Evolutionary conservation across 2,113 vertebrate genomes (phyloP).

Genomic region (Chaetura pelagica): DNA sequence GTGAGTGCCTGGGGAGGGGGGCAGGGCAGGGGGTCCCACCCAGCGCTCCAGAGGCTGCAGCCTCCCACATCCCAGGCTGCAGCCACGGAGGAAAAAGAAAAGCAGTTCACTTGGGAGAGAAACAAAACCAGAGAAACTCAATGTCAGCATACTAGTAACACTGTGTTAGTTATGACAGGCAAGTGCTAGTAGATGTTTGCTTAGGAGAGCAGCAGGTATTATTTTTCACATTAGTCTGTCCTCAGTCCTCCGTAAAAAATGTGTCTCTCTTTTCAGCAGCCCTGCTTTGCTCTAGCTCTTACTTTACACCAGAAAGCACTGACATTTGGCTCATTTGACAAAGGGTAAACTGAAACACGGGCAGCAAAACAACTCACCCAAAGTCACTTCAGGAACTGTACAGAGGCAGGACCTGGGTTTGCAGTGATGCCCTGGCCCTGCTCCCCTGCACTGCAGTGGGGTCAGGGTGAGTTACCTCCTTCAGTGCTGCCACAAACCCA

Average conservation of each 20-base stretch:
- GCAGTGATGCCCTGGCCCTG: rapidly evolving
- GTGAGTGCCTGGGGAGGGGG: conserved; percentile 50
- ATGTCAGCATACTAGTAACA: rapidly evolving
- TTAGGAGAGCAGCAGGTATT: background rate
- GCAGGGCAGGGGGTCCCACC: rapidly evolving
- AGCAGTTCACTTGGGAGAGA: background rate
- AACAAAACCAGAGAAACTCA: background rate
- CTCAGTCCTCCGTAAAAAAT: background rate
- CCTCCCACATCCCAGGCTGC: background rate
- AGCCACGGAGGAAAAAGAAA: background rate
- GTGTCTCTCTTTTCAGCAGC: background rate
- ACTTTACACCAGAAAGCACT: background rate
- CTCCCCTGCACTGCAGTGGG: background rate
- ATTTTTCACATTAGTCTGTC: background rate
- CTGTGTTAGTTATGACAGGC: background rate
- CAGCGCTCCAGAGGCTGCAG: background rate
- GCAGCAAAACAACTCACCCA: background rate
- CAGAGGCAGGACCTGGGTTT: background rate
- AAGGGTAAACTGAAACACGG: background rate
- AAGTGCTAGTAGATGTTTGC: rapidly evolving
- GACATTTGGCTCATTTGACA: background rate
- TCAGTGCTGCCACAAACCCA: rapidly evolving
- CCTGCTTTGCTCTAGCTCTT: background rate
- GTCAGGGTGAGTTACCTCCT: background rate
- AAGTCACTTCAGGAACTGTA: background rate